Evolutionary conservation across 2,113 vertebrate genomes (phyloP).

Genomic region (Tinamus guttatus): DNA sequence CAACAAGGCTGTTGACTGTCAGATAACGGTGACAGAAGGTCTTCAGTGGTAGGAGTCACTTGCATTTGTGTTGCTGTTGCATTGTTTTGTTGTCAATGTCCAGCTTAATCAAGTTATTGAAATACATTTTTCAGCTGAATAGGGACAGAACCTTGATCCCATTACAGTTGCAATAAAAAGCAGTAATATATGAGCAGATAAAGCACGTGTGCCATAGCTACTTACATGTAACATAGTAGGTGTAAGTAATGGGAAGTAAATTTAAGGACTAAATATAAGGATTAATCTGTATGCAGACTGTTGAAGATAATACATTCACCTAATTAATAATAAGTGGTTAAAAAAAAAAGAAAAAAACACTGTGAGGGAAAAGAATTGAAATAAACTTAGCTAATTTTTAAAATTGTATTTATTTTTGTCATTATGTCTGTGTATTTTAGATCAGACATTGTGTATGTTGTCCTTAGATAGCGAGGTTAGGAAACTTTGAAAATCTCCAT

Average conservation of each 20-base stretch:
- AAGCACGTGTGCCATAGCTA: background rate
- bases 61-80: background rate
- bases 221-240: background rate
- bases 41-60: conserved; percentile 1
- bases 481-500: background rate
- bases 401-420: background rate
- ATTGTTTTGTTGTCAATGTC: background rate
- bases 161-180: background rate
- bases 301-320: background rate
- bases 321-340: background rate
- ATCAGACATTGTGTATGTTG: background rate
- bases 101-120: background rate
- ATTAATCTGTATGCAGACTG: background rate
- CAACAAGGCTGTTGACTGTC: background rate
- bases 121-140: background rate
- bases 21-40: background rate
- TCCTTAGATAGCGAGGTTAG: background rate
- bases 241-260: background rate
- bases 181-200: background rate
- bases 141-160: background rate
- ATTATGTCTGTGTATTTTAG: background rate
- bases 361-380: background rate
- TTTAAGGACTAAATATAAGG: background rate
- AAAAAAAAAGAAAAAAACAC: background rate
- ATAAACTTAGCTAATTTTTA: background rate